These are phyloP conservation scores for Margaritifera margaritifera DNA, from an alignment of 2,888 invertebrate genomes.

Conservation along the genomic window DNA sequence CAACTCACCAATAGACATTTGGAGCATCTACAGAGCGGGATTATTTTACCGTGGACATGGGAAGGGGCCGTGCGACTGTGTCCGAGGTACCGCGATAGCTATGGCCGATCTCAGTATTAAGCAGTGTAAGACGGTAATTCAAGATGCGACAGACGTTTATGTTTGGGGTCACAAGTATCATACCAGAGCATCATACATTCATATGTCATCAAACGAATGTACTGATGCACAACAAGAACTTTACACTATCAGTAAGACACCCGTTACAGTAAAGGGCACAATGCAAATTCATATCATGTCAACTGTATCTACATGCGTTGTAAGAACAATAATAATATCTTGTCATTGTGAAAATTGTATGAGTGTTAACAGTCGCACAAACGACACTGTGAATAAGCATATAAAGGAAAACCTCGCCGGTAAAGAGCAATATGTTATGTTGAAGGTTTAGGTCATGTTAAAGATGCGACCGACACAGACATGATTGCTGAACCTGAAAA, in stretches of 20 bases:
- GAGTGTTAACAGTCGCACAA: conserved; percentile 1
- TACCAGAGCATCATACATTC: conserved; percentile 8
- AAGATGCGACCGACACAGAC: neutral
- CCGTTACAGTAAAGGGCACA: conserved; percentile 14
- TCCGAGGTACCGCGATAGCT: conserved; percentile 21
- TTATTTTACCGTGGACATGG: conserved; percentile 27
- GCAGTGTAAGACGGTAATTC: conserved; percentile 17
- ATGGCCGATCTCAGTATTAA: conserved; percentile 23
- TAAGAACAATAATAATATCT: conserved; percentile 15
- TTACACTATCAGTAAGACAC: conserved; percentile 1
- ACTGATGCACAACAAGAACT: conserved; percentile 1
- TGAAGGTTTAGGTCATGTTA: too few species aligned
- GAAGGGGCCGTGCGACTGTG: conserved; percentile 31
- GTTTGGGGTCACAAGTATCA: conserved; percentile 9
- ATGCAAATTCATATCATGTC: conserved; percentile 15
- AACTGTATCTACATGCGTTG: neutral
- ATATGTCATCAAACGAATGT: conserved; percentile 5
- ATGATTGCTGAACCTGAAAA: neutral
- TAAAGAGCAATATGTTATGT: too few species aligned
- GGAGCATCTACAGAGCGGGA: conserved; percentile 26
- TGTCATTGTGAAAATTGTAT: conserved; percentile 24
- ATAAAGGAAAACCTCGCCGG: too few species aligned
- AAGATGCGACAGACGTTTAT: conserved; percentile 20
- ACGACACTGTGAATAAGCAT: conserved; percentile 1
- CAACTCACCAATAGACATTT: conserved; percentile 19